Base-by-base conservation (phyloP, 2,113 vertebrate genomes). In the Cichladusa arquata region DNA sequence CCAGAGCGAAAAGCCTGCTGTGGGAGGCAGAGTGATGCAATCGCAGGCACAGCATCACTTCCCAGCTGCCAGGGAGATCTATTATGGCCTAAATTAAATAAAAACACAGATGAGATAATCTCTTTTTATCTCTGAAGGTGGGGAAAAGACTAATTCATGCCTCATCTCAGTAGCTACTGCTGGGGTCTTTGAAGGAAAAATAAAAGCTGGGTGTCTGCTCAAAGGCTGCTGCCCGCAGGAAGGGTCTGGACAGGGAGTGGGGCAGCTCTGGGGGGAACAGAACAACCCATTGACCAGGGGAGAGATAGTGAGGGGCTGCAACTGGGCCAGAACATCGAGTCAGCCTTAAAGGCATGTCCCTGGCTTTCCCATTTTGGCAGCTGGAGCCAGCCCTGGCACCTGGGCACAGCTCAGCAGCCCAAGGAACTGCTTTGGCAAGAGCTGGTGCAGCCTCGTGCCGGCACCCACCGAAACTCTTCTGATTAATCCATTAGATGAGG, bases 81-180 rank as follows among this genome's bases (percentile, higher is more conserved):
- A 97, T 98, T 98, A 97, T 95, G 96, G 96, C 91, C 96, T 92
- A 97, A 98, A 98, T 98, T 97, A 98, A 97, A 97, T 96, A 97
- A 97, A 98, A 97, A 95, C 97, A 97, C 58, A 86, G 93, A 94
- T 92, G 96, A 97, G 96, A 97, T 92, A 97, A 95, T 97, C 96
- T 94, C 92, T 95, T 98, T 90, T 98, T 96, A 92, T 92, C 92
- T 97, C 90, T 78, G 96, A 97, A 97, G 95, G 95, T 96, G 88
- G 86, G 51, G 47, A 86, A 96, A 96, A 97, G 96, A 90, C 96
- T 93, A 96, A 93, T 98, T 95, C 81, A 57, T 94, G 94, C 93
- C 23, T 95, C 88, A 62, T 90, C 67, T 81, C 91, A 91, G 92
- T 76, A 97, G 88, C 69, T 48, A 47, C 74, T 7, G 56, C 51